These are phyloP conservation scores for Drosophila heteroneura DNA, from an alignment of 2,888 invertebrate genomes.

Conservation along the genomic window DNA sequence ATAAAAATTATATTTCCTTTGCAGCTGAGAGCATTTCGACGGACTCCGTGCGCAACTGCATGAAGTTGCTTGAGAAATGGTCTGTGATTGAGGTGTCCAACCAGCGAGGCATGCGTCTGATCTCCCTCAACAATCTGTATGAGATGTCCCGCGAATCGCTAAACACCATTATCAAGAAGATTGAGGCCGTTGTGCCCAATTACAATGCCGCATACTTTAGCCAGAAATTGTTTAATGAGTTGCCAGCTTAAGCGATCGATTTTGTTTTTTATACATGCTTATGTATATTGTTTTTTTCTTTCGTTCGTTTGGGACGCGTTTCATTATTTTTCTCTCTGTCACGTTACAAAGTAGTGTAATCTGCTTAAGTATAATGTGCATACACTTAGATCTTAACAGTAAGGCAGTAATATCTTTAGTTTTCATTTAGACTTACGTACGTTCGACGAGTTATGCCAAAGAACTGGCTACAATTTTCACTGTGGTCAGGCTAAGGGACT, in stretches of 20 bases:
- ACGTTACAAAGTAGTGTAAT: slow-evolving; percentile 32
- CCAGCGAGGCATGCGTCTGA: slow-evolving; percentile 84
- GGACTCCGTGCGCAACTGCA: slow-evolving; percentile 93
- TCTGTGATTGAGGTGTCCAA: slow-evolving; percentile 89
- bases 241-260: slow-evolving; percentile 30
- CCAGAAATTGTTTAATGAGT: slow-evolving; percentile 21
- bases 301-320: slow-evolving; percentile 30
- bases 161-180: slow-evolving; percentile 81
- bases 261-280: slow-evolving; percentile 11
- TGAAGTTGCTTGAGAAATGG: slow-evolving; percentile 93
- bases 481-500: slow-evolving; percentile 49
- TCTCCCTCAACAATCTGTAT: slow-evolving; percentile 85
- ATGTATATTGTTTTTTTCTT: slow-evolving; percentile 10
- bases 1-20: slow-evolving; percentile 53
- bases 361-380: slow-evolving; percentile 58
- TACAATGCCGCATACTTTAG: slow-evolving; percentile 60
- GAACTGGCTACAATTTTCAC: slow-evolving; percentile 47
- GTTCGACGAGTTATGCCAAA: slow-evolving; percentile 59
- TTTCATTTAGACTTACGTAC: slow-evolving; percentile 52
- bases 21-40: slow-evolving; percentile 95
- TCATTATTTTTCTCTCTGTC: slow-evolving; percentile 21
- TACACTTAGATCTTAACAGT: slow-evolving; percentile 62
- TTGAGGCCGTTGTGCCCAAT: slow-evolving; percentile 82
- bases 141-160: slow-evolving; percentile 84
- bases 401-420: slow-evolving; percentile 51